Conservation (phyloP, 2,797 vertebrate genomes). For the Acanthornis magna region DNA sequence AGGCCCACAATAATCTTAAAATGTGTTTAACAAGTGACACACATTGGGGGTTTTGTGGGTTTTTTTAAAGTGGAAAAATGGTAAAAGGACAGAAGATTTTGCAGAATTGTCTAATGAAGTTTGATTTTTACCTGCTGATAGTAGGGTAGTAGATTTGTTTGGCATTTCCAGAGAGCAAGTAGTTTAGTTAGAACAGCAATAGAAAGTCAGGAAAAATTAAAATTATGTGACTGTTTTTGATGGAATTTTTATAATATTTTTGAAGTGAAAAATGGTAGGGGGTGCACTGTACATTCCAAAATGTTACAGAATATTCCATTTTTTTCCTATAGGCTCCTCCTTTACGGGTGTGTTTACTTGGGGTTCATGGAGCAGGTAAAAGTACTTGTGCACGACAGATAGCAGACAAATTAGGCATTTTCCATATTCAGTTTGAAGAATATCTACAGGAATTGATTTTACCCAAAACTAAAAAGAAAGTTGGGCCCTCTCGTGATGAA, state of each 20-base stretch:
- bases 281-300: background rate
- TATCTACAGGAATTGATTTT: slow-evolving; percentile 87
- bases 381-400: slow-evolving; percentile 81
- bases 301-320: background rate
- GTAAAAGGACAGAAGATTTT: background rate
- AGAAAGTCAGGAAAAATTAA: background rate
- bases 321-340: slow-evolving; percentile 82
- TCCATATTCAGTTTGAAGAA: slow-evolving; percentile 93
- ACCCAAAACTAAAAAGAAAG: slow-evolving; percentile 80
- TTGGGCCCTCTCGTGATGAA: slow-evolving; percentile 76
- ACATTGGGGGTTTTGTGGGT: background rate
- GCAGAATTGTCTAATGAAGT: background rate
- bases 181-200: background rate
- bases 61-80: background rate
- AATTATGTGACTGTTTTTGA: background rate
- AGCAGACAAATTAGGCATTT: slow-evolving; percentile 86
- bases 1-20: background rate
- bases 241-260: background rate
- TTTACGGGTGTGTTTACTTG: slow-evolving; percentile 84
- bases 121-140: background rate
- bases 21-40: background rate
- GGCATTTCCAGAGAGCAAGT: background rate
- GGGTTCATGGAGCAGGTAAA: slow-evolving; percentile 87
- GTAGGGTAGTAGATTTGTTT: background rate
- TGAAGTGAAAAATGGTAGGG: background rate